Conservation (phyloP, 2,888 invertebrate species). For the Leucophenga maculata region DNA sequence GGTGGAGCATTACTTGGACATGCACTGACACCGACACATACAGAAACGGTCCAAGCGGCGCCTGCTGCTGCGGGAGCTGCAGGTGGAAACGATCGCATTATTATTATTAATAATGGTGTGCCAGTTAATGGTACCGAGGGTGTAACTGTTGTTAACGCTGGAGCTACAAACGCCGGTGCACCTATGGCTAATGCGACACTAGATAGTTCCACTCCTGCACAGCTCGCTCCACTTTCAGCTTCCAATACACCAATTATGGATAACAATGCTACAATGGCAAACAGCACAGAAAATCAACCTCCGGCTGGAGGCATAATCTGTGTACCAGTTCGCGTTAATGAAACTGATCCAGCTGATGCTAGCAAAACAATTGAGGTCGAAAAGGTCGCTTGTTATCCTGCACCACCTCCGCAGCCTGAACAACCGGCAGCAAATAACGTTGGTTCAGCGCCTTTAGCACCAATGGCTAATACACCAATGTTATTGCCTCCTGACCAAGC, state of each 20-base stretch:
- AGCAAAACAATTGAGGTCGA: constrained; percentile 67
- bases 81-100: constrained; percentile 64
- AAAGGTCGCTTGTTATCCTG: constrained; percentile 69
- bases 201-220: constrained; percentile 41
- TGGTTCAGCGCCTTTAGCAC: constrained; percentile 51
- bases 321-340: constrained; percentile 67
- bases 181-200: constrained; percentile 38
- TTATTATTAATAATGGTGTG: constrained; percentile 70
- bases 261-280: constrained; percentile 16
- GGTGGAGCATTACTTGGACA: constrained; percentile 70
- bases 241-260: constrained; percentile 45
- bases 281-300: constrained; percentile 43
- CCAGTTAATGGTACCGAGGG: constrained; percentile 57
- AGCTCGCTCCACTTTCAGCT: constrained; percentile 44
- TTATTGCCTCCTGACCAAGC: constrained; percentile 53
- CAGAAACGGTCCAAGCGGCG: constrained; percentile 54
- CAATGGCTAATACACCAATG: constrained; percentile 52
- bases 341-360: constrained; percentile 69
- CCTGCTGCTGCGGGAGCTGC: constrained; percentile 52
- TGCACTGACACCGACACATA: constrained; percentile 65
- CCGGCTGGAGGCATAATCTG: constrained; percentile 67
- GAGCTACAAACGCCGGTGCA: constrained; percentile 40
- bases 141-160: constrained; percentile 48
- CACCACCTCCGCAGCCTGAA: constrained; percentile 57
- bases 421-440: constrained; percentile 39